phyloP scores from a whole-genome alignment of 2,888 invertebrate species.

The Limenitis camilla region DNA sequence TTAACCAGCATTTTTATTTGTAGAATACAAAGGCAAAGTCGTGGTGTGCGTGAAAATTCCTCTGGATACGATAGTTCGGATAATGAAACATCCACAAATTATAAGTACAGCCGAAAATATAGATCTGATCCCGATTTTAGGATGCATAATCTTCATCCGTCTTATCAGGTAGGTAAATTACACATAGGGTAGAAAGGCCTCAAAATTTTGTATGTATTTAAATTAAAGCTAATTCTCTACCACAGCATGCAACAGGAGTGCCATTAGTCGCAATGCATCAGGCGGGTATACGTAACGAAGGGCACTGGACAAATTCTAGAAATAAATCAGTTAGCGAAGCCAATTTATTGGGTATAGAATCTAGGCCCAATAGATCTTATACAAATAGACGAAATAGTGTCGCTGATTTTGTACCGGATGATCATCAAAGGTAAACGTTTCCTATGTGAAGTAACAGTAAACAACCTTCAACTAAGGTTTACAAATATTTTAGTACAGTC shows the following conservation, averaged over 20 bases:
- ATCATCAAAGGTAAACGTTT: constrained; percentile 67
- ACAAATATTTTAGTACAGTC: too few relatives aligned
- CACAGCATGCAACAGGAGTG: constrained; percentile 61
- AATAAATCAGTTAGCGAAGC: constrained; percentile 90
- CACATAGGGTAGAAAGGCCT: constrained; percentile 4
- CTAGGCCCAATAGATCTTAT: constrained; percentile 58
- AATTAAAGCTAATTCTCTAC: neutral
- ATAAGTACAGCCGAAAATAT: constrained; percentile 82
- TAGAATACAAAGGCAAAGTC: constrained; percentile 73
- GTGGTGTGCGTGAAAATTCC: constrained; percentile 87
- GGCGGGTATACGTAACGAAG: constrained; percentile 77
- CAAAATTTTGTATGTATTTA: neutral
- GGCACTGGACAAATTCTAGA: constrained; percentile 57
- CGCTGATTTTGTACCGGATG: constrained; percentile 73
- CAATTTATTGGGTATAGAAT: constrained; percentile 81
- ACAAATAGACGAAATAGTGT: constrained; percentile 75
- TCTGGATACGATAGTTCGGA: constrained; percentile 95
- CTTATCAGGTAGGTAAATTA: constrained; percentile 60
- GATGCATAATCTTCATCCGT: constrained; percentile 76
- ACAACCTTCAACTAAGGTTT: too few relatives aligned
- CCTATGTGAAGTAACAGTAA: too few relatives aligned
- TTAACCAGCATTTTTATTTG: neutral
- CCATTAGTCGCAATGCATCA: constrained; percentile 81
- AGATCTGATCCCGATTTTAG: constrained; percentile 92
- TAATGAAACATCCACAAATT: constrained; percentile 80